phyloP scores from a whole-genome alignment of 2,888 invertebrate genomes.

The Melangyna quadrimaculata region DNA sequence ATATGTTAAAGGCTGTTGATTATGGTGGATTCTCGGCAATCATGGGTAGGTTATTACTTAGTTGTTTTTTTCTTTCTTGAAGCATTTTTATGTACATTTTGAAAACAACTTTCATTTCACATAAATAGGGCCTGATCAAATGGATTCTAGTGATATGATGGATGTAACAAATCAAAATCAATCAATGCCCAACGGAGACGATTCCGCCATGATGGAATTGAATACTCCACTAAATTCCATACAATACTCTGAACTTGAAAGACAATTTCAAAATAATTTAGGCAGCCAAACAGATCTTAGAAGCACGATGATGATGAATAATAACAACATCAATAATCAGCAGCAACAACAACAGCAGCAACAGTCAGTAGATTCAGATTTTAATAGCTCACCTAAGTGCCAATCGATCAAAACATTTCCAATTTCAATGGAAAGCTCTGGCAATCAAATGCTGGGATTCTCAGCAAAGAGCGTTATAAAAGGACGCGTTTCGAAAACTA shows the following conservation, averaged over 20 bases:
- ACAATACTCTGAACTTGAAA: constrained; percentile 76
- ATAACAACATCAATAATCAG: constrained; percentile 38
- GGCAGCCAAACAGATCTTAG: constrained; percentile 53
- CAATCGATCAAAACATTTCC: constrained; percentile 74
- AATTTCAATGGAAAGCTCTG: constrained; percentile 51
- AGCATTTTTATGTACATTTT: background rate
- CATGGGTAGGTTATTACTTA: constrained; percentile 73
- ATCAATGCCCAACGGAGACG: constrained; percentile 73
- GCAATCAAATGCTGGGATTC: constrained; percentile 54
- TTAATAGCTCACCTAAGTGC: constrained; percentile 56
- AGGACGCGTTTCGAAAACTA: constrained; percentile 79
- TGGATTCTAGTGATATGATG: constrained; percentile 78
- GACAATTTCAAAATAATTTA: constrained; percentile 75
- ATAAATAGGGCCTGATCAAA: constrained; percentile 74
- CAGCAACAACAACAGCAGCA: constrained; percentile 37
- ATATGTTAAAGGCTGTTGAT: constrained; percentile 82
- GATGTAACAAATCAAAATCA: constrained; percentile 75
- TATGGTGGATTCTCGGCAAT: constrained; percentile 77
- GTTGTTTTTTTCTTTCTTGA: background rate
- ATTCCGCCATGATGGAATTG: constrained; percentile 79
- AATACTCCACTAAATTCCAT: constrained; percentile 77
- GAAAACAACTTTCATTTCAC: background rate
- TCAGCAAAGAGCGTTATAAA: constrained; percentile 78
- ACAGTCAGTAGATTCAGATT: constrained; percentile 53
- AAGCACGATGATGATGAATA: constrained; percentile 53